Evolutionary conservation across 2,797 vertebrate species (phyloP), one percentile per base, ranked within the genome.

Genomic region (Parotocinclus haroldoi): DNA sequence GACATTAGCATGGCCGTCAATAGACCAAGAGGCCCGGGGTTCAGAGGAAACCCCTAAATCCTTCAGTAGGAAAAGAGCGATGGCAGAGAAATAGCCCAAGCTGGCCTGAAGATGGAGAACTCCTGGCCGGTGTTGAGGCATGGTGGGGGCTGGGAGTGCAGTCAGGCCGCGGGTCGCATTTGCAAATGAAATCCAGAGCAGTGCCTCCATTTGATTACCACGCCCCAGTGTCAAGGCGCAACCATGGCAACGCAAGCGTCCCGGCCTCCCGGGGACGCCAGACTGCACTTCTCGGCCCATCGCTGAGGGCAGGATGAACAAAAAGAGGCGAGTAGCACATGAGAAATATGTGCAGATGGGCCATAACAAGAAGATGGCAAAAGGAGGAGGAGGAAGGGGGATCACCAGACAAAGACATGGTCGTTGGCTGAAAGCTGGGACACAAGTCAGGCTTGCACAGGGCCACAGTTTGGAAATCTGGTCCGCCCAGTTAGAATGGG

Each of bases 161-260:
- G 19, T 71, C 36, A 49, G 63, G 67, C 69, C 63, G 64, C 60
- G 49, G 58, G 40, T 59, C 78, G 83, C 76, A 89, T 88, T 85
- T 88, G 85, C 88, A 87, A 80, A 79, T 81, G 79, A 83, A 85
- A 84, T 76, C 80, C 79, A 82, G 79, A 58, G 76, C 80, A 70
- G 81, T 72, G 79, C 54, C 78, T 81, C 59, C 85, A 89, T 90
- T 90, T 89, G 89, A 92, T 90, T 89, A 91, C 84, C 87, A 82
- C 80, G 81, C 77, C 78, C 78, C 69, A 74, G 89, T 87, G 88
- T 90, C 87, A 68, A 54, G 61, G 89, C 45, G 79, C 88, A 91
- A 86, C 87, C 87, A 91, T 85, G 90, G 92, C 89, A 91, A 92
- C 87, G 83, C 79, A 85, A 81, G 86, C 83, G 82, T 88, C 88